Base-by-base conservation (phyloP, 2,113 vertebrate species). In the Actenoides hombroni region DNA sequence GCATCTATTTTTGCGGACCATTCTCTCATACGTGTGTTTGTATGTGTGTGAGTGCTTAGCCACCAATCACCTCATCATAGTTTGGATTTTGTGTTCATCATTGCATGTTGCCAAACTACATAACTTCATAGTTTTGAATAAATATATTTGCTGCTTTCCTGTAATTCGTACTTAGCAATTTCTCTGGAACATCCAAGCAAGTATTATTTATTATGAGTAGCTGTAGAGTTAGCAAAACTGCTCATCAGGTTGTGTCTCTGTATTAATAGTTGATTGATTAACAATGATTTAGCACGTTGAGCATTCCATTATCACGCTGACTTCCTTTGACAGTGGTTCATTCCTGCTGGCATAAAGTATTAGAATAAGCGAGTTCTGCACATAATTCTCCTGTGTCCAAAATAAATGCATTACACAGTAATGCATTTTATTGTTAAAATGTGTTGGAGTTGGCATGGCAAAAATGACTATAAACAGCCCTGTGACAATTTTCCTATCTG, bases 251-350 rank as follows among this genome's bases (percentile, higher is more conserved):
- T 95, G 48, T 90, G 95, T 94, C 92, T 96, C 3, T 96, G 94
- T 97, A 95, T 96, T 96, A 89, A 88, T 93, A 97, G 91, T 68
- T 93, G 95, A 87, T 96, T 88, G 95, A 97, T 97, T 97, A 97
- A 97, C 95, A 96, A 5, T 88, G 93, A 93, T 91, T 95, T 95
- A 97, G 98, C 97, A 98, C 98, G 28, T 96, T 94, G 97, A 97
- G 97, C 98, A 97, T 98, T 95, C 96, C 98, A 98, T 98, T 97
- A 93, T 97, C 98, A 98, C 80, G 97, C 98, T 97, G 97, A 98
- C 90, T 97, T 98, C 95, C 96, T 97, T 97, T 95, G 95, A 96
- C 96, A 97, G 96, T 97, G 94, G 96, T 97, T 97, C 97, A 96
- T 97, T 97, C 95, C 97, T 97, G 97, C 98, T 97, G 97, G 94